A percentile compares a stretch with the other conserved stretches of the same genome.
Conservation (phyloP, 1,140 invertebrate species). For the Gryllus bimaculatus region DNA sequence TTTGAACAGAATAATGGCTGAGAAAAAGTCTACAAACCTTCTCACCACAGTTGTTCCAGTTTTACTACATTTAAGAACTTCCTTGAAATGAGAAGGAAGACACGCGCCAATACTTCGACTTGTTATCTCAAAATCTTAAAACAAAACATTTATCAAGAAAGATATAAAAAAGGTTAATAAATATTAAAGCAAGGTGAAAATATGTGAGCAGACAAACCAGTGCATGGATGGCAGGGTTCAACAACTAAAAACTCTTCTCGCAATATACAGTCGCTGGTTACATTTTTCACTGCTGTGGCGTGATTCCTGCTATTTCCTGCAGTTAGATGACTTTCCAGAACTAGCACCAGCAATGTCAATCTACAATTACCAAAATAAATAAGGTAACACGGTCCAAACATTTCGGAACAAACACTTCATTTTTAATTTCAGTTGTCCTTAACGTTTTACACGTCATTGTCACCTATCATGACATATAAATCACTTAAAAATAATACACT, state of each 20-base stretch:
- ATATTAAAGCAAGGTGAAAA: background rate
- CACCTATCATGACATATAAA: background rate
- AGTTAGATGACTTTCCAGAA: conserved; percentile 66
- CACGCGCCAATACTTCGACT: conserved; percentile 58
- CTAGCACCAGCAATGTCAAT: conserved; percentile 63
- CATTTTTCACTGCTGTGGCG: background rate
- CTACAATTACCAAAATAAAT: conserved; percentile 36
- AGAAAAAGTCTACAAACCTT: conserved; percentile 37
- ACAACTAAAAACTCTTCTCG: conserved; percentile 58
- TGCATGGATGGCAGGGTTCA: conserved; percentile 69
- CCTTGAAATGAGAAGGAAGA: conserved; percentile 57
- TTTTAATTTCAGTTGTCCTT: background rate
- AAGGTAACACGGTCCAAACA: background rate
- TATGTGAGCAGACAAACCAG: conserved; percentile 38
- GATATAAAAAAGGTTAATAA: background rate
- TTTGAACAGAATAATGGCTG: background rate
- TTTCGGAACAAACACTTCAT: background rate
- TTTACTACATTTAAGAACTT: conserved; percentile 55
- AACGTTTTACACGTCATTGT: background rate
- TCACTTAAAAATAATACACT: conserved; percentile 1
- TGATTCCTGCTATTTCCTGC: conserved; percentile 36
- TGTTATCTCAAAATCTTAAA: conserved; percentile 55
- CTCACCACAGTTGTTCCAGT: conserved; percentile 57
- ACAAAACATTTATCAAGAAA: conserved; percentile 9
- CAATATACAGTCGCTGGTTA: conserved; percentile 42